A percentile compares a stretch with the other conserved stretches of the same genome.
Conservation (phyloP, 2,113 vertebrate species). For the Chamaea fasciata region DNA sequence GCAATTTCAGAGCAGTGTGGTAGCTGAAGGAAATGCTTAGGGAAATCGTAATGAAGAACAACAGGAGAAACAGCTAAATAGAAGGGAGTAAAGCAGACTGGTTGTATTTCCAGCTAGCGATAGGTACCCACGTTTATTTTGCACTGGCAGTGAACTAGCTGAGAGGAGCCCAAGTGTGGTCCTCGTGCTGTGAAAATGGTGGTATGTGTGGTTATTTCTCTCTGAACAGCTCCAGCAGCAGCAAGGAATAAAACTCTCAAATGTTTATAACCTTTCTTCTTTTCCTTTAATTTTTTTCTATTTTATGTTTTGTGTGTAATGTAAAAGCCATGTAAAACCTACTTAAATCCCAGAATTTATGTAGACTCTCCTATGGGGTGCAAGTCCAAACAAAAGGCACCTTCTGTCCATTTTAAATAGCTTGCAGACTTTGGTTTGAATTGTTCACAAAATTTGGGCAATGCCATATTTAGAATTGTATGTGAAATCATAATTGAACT, state of each 20-base stretch:
- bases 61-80: neutral
- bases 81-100: neutral
- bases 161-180: neutral
- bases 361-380: neutral
- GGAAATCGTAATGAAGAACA: neutral
- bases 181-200: accelerated
- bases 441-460: neutral
- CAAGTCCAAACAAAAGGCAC: neutral
- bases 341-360: neutral
- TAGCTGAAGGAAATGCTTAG: neutral
- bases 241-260: neutral
- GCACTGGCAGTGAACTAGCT: neutral
- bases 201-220: neutral
- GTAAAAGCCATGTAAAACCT: neutral
- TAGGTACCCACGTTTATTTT: neutral
- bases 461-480: neutral
- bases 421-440: neutral
- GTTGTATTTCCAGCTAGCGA: neutral
- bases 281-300: neutral
- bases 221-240: neutral
- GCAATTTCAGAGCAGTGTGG: neutral
- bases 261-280: neutral
- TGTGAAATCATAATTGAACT: neutral
- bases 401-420: neutral
- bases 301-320: neutral